Evolutionary conservation across 2,113 vertebrate species (phyloP).

Genomic region (Lampris incognitus): DNA sequence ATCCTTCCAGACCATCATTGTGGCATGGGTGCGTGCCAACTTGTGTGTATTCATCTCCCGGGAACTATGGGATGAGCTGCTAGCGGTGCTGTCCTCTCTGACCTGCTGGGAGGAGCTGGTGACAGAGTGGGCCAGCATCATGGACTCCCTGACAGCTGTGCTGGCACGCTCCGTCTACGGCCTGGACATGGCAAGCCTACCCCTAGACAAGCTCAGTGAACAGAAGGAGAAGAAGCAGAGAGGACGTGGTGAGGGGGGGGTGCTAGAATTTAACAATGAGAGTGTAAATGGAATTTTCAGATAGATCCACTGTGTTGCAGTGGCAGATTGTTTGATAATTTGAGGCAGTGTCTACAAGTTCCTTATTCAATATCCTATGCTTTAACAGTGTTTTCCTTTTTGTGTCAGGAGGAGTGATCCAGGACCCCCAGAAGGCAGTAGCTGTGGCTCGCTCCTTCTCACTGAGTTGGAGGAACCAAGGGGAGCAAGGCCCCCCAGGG

Average conservation of each 20-base stretch:
- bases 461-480: conserved; percentile 94
- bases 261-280: conserved; percentile 2
- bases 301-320: neutral
- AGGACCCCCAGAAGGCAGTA: conserved; percentile 88
- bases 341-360: neutral
- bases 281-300: neutral
- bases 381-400: conserved; percentile 5
- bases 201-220: conserved; percentile 97
- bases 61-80: conserved; percentile 97
- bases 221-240: conserved; percentile 98
- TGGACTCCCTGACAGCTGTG: conserved; percentile 96
- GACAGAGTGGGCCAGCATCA: conserved; percentile 95
- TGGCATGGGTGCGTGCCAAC: conserved; percentile 97
- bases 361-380: neutral
- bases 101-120: conserved; percentile 97
- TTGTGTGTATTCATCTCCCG: conserved; percentile 95
- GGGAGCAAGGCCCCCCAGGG: conserved; percentile 74
- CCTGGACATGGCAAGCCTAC: conserved; percentile 94
- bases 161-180: conserved; percentile 93
- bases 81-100: conserved; percentile 91
- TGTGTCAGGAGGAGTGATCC: conserved; percentile 88
- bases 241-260: conserved; percentile 87
- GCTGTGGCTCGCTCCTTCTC: conserved; percentile 93
- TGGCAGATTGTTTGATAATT: neutral
- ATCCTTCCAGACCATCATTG: conserved; percentile 91